Evolutionary conservation across 2,888 invertebrate species (phyloP).

Genomic region (Gryllus longicercus): DNA sequence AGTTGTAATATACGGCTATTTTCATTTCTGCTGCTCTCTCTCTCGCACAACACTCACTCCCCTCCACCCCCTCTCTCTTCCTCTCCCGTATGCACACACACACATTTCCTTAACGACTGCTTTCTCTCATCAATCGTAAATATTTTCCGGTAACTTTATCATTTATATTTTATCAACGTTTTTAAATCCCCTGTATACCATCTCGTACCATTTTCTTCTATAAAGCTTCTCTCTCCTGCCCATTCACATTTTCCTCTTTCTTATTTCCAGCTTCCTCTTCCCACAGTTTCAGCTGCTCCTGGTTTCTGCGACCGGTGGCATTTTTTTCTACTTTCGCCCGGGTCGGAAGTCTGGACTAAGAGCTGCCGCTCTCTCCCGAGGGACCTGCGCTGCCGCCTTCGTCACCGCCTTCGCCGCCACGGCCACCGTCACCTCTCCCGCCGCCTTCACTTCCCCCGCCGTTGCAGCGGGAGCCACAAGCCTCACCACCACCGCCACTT

Average conservation of each 20-base stretch:
- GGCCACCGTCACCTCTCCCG: not conserved
- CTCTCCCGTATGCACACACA: too few species aligned
- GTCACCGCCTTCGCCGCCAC: not conserved
- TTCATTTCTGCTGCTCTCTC: too few species aligned
- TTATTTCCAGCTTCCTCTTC: too few species aligned
- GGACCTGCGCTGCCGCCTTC: not conserved
- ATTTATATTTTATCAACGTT: not conserved
- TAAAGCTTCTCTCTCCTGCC: too few species aligned
- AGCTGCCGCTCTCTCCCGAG: not conserved
- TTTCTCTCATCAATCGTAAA: not conserved
- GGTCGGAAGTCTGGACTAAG: not conserved
- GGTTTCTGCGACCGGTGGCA: not conserved
- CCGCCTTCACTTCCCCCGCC: not conserved
- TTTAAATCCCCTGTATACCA: too few species aligned
- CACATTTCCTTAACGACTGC: too few species aligned
- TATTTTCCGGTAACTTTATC: not conserved
- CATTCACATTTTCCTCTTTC: too few species aligned
- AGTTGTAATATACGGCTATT: too few species aligned
- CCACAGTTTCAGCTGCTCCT: not conserved
- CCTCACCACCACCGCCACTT: not conserved
- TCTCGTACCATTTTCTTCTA: too few species aligned
- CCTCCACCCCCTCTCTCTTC: too few species aligned
- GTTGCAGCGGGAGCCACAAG: not conserved
- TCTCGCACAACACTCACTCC: too few species aligned
- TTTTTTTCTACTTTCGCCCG: not conserved